Evolutionary conservation across 2,113 vertebrate genomes (phyloP).

Genomic region (Elachura formosa): DNA sequence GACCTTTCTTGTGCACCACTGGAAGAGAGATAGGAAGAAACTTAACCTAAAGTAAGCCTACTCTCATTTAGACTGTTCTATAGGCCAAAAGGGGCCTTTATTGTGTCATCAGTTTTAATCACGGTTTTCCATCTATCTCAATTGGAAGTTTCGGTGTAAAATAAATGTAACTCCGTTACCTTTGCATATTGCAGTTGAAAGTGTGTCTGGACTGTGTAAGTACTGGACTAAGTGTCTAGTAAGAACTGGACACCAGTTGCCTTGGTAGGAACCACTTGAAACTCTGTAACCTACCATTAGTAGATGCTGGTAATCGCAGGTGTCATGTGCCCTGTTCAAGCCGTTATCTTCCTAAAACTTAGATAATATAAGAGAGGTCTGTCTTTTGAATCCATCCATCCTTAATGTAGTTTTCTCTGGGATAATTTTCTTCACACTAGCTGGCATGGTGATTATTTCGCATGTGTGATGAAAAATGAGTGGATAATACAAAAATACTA

Average conservation of each 20-base stretch:
- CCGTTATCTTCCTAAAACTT: background rate
- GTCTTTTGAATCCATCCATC: background rate
- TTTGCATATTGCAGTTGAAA: background rate
- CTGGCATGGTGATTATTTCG: background rate
- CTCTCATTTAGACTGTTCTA: background rate
- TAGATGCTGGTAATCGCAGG: background rate
- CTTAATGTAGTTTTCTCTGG: background rate
- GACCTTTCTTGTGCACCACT: background rate
- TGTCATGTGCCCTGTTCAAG: accelerated
- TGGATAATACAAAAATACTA: background rate
- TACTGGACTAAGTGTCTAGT: no score
- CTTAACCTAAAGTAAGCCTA: background rate
- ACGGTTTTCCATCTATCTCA: background rate
- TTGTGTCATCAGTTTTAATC: background rate
- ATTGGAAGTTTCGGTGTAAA: background rate
- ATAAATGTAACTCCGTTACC: background rate
- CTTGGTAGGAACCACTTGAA: background rate
- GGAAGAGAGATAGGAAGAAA: background rate
- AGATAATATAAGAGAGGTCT: background rate
- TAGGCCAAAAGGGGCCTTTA: background rate
- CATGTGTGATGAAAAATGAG: background rate
- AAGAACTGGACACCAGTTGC: background rate
- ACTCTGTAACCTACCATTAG: background rate
- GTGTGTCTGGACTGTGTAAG: no score
- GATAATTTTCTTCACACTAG: background rate